Base-by-base conservation (phyloP, 2,113 vertebrate genomes). In the Nicator chloris region DNA sequence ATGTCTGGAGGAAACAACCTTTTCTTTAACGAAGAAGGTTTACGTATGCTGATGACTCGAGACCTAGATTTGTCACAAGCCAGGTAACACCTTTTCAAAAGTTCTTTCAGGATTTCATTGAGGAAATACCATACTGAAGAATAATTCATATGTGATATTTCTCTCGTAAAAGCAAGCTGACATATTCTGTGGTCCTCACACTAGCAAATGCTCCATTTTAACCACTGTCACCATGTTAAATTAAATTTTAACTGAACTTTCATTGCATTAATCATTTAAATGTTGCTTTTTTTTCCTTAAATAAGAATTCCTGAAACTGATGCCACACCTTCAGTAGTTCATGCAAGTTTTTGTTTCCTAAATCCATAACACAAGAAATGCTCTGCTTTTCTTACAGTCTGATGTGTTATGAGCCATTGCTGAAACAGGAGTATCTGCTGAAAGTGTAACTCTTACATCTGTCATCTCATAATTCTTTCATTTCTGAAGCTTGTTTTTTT, bases 1-100 rank as follows among this genome's bases (percentile, higher is more conserved):
- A 98, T 99, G 97, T 99, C 99, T 65, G 99, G 99, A 84, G 99
- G 99, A 93, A 99, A 99, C 96, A 99, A 99, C 94, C 97, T 99
- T 78, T 99, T 99, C 96, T 99, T 99, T 96, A 99, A 99, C 1
- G 99, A 99, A 93, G 99, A 99, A 71, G 99, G 99, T 45, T 97
- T 99, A 57, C 98, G 99, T 49, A 99, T 99, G 99, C 97, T 99
- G 97, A 98, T 99, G 97, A 99, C 99, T 49, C 98, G 97, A 75
- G 99, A 99, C 94, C 97, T 99, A 97, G 99, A 99, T 96, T 97
- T 99, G 82, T 99, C 99, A 78, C 99, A 99, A 90, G 99, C 99
- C 26, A 99, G 99, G 99, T 99, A 98, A 98, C 39, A 63, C 28
- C 23, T 13, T 86, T 94, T 76, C 75, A 50, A 70, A 76, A 88